Evolutionary conservation across 2,113 vertebrate species (phyloP), one percentile per base, ranked within the genome.

Genomic region (Charina bottae): DNA sequence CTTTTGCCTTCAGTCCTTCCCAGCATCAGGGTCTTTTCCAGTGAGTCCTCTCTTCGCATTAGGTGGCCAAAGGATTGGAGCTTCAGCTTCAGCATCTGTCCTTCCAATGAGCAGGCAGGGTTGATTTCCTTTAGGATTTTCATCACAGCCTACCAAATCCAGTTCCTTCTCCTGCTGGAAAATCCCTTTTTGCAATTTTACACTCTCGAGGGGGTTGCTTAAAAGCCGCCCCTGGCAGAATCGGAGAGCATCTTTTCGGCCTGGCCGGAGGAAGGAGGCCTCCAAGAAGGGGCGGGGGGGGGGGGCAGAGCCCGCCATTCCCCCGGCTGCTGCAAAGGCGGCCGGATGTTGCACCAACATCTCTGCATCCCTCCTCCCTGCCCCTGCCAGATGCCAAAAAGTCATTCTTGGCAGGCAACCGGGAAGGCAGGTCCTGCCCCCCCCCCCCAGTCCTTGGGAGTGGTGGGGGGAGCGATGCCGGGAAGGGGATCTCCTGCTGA

Each of bases 301-400:
- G 64, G 15, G n/a, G n/a, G 28, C 28, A 68, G 28, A 68, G 13
- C 15, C 6, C n/a, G 13, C 33, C 33, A 28, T 42, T 42, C 42
- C 42, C 64, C n/a, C n/a, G 33, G 15, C 33, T 54, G 46, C n/a
- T 33, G 89, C 85, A 87, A 83, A 21, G 1, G 6, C 28, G 2
- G 46, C 5, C 23, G 92, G 89, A 90, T 42, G 60, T 90, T 90
- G 92, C 92, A 78, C 28, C 84, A 93, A 49, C 62, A 37, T n/a
- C 7, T 5, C 28, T 17, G 13, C 1, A 19, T 6, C 11, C 24
- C 23, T n/a, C 86, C 28, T 3, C 24, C 10, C 68, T 23, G 0
- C 6, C 64, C 5, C 15, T 2, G n/a, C n/a, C 10, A 9, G 5
- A 15, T 54, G 42, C 83, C n/a, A 1, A 6, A 10, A 33, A 42